A percentile compares a stretch with the other conserved stretches of the same genome.
phyloP scores from a whole-genome alignment of 2,113 vertebrate genomes.

The Brachyhypopomus gauderio region DNA sequence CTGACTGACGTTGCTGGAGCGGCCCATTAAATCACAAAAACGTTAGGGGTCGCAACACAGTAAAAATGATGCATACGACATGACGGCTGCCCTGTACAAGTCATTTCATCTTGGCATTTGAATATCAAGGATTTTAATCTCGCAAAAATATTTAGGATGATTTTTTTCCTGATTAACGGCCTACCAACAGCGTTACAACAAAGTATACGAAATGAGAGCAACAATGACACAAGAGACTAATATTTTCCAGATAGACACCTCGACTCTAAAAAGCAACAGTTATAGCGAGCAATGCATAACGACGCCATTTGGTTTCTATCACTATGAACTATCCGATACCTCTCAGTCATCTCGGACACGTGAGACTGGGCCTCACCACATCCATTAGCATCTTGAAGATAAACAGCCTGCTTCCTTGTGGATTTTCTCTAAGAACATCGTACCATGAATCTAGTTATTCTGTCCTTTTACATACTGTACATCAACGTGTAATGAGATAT shows the following conservation, averaged over 20 bases:
- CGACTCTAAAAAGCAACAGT: constrained; percentile 55
- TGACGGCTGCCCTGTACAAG: constrained; percentile 44
- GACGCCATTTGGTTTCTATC: constrained; percentile 62
- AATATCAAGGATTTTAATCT: background rate
- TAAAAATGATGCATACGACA: constrained; percentile 56
- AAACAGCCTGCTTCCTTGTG: constrained; percentile 12
- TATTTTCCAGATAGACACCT: constrained; percentile 43
- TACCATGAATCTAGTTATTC: constrained; percentile 39
- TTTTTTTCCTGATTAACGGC: constrained; percentile 21
- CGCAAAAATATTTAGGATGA: background rate
- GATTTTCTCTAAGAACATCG: constrained; percentile 41
- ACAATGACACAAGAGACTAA: constrained; percentile 53
- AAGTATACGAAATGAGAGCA: constrained; percentile 47
- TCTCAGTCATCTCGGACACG: background rate
- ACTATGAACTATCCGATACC: constrained; percentile 29
- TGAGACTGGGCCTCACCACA: constrained; percentile 3
- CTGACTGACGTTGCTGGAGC: constrained; percentile 11
- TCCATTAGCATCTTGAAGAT: constrained; percentile 30
- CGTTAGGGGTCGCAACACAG: constrained; percentile 49
- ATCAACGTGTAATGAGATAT: constrained; percentile 45
- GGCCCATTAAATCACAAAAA: constrained; percentile 37
- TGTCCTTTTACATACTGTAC: constrained; percentile 52
- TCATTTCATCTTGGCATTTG: constrained; percentile 22
- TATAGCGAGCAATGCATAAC: constrained; percentile 68
- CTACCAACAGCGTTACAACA: constrained; percentile 48